These are phyloP conservation scores for Intellagama lesueurii DNA, from an alignment of 2,797 vertebrate species.

Conservation along the genomic window DNA sequence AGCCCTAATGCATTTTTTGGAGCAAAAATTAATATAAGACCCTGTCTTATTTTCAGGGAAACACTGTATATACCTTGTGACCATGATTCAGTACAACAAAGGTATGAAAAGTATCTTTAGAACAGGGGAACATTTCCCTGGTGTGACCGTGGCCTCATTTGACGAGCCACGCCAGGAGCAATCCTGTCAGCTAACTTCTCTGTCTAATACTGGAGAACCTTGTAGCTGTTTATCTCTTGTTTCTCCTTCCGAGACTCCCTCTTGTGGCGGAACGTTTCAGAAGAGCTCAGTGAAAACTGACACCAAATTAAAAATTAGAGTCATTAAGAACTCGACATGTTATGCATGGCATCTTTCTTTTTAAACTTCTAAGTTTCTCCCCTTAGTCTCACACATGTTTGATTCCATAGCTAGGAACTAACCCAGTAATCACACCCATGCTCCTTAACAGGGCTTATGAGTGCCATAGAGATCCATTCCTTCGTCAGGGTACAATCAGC, in stretches of 20 bases:
- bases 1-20: too few species aligned
- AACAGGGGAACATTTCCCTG: too few species aligned
- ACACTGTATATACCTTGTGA: too few species aligned
- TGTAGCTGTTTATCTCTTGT: too few species aligned
- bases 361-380: background rate
- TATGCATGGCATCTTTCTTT: background rate
- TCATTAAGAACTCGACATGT: background rate
- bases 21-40: too few species aligned
- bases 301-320: background rate
- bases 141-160: background rate
- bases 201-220: background rate
- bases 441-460: background rate
- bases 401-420: background rate
- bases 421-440: background rate
- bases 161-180: background rate
- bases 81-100: too few species aligned
- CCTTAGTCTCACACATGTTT: background rate
- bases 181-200: background rate
- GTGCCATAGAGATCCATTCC: too few species aligned
- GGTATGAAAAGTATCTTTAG: too few species aligned
- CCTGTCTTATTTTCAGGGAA: too few species aligned
- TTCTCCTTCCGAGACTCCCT: background rate
- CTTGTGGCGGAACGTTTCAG: slow-evolving; percentile 1
- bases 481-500: too few species aligned
- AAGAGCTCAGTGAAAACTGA: background rate